Evolutionary conservation across 2,113 vertebrate species (phyloP).

Genomic region (Zosterops pallidus): DNA sequence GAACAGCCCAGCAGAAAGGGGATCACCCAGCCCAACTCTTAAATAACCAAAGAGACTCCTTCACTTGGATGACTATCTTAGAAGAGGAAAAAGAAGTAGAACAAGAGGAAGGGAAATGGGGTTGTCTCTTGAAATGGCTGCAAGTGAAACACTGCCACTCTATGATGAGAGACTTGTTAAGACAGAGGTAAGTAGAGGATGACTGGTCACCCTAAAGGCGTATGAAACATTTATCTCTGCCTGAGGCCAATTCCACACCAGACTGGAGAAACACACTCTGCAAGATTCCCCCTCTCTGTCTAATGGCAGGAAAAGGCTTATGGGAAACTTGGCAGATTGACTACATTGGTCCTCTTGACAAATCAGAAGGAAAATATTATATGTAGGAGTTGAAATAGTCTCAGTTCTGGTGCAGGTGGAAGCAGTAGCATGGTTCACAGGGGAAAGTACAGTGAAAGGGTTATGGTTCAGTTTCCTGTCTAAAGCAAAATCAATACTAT

Average conservation of each 20-base stretch:
- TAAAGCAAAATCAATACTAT: neutral
- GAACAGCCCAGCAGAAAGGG: neutral
- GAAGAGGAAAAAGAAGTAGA: neutral
- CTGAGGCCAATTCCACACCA: neutral
- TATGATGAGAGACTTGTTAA: rapidly evolving
- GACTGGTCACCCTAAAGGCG: rapidly evolving
- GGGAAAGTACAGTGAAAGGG: neutral
- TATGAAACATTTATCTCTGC: neutral
- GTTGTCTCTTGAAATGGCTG: neutral
- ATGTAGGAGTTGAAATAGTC: neutral
- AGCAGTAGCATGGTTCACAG: neutral
- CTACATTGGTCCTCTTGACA: neutral
- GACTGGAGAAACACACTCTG: neutral
- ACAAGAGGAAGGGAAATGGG: neutral
- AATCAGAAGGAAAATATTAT: neutral
- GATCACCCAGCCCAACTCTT: neutral
- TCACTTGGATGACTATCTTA: rapidly evolving
- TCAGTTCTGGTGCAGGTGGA: neutral
- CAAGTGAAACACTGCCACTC: neutral
- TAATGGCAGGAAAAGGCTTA: neutral
- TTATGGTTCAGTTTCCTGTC: neutral
- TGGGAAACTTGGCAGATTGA: neutral
- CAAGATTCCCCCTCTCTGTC: neutral
- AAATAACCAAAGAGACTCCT: neutral
- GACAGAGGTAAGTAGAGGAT: neutral